Evolutionary conservation across 2,113 vertebrate genomes (phyloP).

Genomic region (Cyprinodon brontotheroides): DNA sequence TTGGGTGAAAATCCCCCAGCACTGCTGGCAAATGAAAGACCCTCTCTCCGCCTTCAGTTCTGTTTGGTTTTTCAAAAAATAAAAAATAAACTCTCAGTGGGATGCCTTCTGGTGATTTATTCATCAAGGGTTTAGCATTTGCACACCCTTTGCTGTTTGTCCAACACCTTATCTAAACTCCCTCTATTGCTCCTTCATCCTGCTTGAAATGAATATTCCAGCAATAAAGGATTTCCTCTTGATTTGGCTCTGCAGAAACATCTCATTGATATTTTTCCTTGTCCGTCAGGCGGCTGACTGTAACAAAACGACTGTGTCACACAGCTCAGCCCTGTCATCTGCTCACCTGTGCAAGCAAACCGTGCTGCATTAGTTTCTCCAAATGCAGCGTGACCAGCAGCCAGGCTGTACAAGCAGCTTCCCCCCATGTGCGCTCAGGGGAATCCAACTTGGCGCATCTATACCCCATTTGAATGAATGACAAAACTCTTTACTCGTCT

Average conservation of each 20-base stretch:
- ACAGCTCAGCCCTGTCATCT: slow-evolving; percentile 29
- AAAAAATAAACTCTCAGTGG: slow-evolving; percentile 30
- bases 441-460: slow-evolving; percentile 33
- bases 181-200: slow-evolving; percentile 10
- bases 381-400: slow-evolving; percentile 32
- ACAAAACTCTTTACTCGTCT: slow-evolving; percentile 52
- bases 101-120: slow-evolving; percentile 37
- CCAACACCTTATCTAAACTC: slow-evolving; percentile 49
- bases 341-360: slow-evolving; percentile 49
- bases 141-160: slow-evolving; percentile 45
- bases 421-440: slow-evolving; percentile 7
- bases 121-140: slow-evolving; percentile 49
- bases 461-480: slow-evolving; percentile 57
- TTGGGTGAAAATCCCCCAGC: slow-evolving; percentile 48
- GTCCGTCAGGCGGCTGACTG: slow-evolving; percentile 32
- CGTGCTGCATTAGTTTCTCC: slow-evolving; percentile 47
- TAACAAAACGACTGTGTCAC: slow-evolving; percentile 15
- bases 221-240: slow-evolving; percentile 31
- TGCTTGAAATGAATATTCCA: slow-evolving; percentile 24
- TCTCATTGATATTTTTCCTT: slow-evolving; percentile 22
- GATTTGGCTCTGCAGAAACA: slow-evolving; percentile 49
- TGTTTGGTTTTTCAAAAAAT: slow-evolving; percentile 29
- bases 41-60: slow-evolving; percentile 20
- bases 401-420: slow-evolving; percentile 2
- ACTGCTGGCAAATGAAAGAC: slow-evolving; percentile 22